Evolutionary conservation across 2,113 vertebrate genomes (phyloP).

Genomic region (Upupa epops): DNA sequence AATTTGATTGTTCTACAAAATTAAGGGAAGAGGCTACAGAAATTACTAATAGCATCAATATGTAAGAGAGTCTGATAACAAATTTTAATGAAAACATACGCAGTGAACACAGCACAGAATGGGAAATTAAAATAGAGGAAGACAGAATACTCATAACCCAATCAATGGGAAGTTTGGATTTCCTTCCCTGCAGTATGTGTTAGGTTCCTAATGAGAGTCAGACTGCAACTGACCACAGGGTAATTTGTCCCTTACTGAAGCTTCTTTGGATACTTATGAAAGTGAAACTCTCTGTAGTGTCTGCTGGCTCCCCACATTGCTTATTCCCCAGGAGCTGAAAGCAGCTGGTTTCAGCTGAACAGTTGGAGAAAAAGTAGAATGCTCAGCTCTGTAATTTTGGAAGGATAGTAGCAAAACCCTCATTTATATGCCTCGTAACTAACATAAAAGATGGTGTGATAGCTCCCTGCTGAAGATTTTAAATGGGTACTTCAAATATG

Average conservation of each 20-base stretch:
- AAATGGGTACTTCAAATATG: conserved; percentile 39
- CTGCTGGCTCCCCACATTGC: neutral
- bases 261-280: neutral
- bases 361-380: neutral
- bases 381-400: neutral
- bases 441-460: conserved; percentile 13
- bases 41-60: neutral
- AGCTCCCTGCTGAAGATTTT: conserved; percentile 56
- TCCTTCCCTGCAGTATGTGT: neutral
- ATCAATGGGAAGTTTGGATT: neutral
- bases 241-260: neutral
- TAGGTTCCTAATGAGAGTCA: neutral
- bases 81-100: neutral
- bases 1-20: neutral
- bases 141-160: neutral
- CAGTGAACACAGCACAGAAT: neutral
- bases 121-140: neutral
- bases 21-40: neutral
- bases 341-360: neutral
- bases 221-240: neutral
- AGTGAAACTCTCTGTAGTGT: neutral
- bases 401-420: neutral
- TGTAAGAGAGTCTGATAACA: neutral
- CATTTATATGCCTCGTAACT: conserved; percentile 38
- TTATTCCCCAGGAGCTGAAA: neutral